Base-by-base conservation (phyloP, 2,113 vertebrate genomes). In the Syngnathus scovelli region DNA sequence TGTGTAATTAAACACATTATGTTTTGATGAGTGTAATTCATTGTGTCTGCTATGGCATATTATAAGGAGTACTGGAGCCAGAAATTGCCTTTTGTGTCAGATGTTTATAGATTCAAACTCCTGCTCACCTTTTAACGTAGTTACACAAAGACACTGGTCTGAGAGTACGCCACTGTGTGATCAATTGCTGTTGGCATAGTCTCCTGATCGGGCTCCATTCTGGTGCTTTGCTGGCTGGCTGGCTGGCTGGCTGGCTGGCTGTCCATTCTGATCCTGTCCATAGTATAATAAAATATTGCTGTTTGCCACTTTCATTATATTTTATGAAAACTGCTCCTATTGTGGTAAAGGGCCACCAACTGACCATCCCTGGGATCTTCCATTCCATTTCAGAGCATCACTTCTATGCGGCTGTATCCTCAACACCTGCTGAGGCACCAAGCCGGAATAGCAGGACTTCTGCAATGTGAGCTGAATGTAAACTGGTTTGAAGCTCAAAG, bases 41-140 rank as follows among this genome's bases (percentile, higher is more conserved):
- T 52, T 13, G 16, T 16, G 52, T 63, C 71, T 41, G 69, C 68
- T 71, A 71, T 49, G 75, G 79, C 64, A 21, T 55, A 39, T 72
- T 62, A 60, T 41, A 16, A 37, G 41, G 5, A 69, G 49, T 46
- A 2, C 61, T 52, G 69, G 66, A 61, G 59, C 37, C 59, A 61
- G 1, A 61, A 19, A 61, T 39, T 41, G 9, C n/a, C 36, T 37
- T 39, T 12, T 65, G 61, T 67, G 48, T 64, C 51, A 60, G 52
- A 75, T 55, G 70, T 75, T 69, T 71, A 5, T 61, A 46, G 1
- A 76, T 70, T 54, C 27, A 60, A 72, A 56, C 55, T 39, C 16
- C 5, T 12, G 21, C 64, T 67, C 71, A 64, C 37, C 49, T 76
- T 66, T 66, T 59, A 49, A 54, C 43, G 13, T 64, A 23, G 15